Evolutionary conservation across 1,140 invertebrate species (phyloP).

Genomic region (Protaetia brevitarsis): DNA sequence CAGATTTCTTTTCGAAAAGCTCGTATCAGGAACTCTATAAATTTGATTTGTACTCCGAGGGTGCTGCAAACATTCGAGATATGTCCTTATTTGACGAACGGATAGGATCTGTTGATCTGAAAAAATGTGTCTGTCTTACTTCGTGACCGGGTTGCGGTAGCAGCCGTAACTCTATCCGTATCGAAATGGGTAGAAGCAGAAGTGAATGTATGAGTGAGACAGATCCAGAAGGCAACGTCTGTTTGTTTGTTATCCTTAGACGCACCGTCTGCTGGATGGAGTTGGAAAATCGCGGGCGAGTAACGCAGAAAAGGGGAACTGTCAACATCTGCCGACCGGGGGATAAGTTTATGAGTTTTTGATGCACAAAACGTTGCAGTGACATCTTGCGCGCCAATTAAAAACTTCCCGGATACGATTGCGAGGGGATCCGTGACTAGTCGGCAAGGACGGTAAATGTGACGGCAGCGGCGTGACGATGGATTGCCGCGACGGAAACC

Average conservation of each 20-base stretch:
- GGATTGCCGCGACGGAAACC: background rate
- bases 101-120: constrained; percentile 36
- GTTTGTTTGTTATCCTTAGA: background rate
- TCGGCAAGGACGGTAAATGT: background rate
- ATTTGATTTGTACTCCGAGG: constrained; percentile 21
- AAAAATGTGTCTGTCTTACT: constrained; percentile 31
- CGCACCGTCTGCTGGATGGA: background rate
- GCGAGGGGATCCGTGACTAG: background rate
- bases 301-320: constrained; percentile 25
- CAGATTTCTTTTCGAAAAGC: background rate
- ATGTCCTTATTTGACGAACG: constrained; percentile 33
- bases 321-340: constrained; percentile 29
- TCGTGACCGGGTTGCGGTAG: constrained; percentile 30
- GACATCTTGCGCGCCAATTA: constrained; percentile 34
- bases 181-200: background rate
- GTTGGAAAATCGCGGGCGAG: background rate
- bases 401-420: constrained; percentile 18
- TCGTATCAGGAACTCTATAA: background rate
- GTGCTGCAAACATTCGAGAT: constrained; percentile 20
- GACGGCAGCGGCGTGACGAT: background rate
- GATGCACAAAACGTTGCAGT: constrained; percentile 30
- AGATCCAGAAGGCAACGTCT: background rate
- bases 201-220: background rate
- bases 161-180: background rate
- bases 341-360: constrained; percentile 33